Conservation (phyloP, 2,113 vertebrate genomes). For the Amphiprion percula region DNA sequence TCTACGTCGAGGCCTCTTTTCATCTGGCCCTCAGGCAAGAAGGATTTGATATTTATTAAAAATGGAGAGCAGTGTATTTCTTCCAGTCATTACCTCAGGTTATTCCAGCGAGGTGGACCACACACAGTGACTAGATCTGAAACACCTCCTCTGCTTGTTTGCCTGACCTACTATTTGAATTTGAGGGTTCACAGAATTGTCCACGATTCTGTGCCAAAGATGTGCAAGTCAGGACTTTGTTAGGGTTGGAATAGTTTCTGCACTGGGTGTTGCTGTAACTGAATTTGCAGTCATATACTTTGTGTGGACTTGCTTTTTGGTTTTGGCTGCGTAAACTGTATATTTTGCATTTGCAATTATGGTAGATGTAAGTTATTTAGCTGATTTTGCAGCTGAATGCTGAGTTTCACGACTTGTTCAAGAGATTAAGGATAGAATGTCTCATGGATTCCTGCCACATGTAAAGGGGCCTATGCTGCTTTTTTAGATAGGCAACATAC, state of each 20-base stretch:
- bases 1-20: constrained; percentile 68
- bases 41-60: constrained; percentile 87
- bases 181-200: constrained; percentile 57
- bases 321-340: not conserved
- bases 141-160: constrained; percentile 67
- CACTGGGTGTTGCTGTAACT: constrained; percentile 55
- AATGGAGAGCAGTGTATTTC: constrained; percentile 80
- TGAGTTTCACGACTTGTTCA: constrained; percentile 23
- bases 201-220: constrained; percentile 58
- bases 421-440: constrained; percentile 36
- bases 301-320: constrained; percentile 30
- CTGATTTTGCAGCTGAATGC: constrained; percentile 8
- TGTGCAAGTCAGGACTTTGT: constrained; percentile 72
- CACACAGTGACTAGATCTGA: constrained; percentile 79
- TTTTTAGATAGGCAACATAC: constrained; percentile 35
- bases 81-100: constrained; percentile 78
- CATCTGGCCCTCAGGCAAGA: constrained; percentile 73
- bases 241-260: constrained; percentile 48
- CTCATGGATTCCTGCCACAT: constrained; percentile 45
- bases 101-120: constrained; percentile 78
- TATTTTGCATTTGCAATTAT: constrained; percentile 3
- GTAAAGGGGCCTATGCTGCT: constrained; percentile 24
- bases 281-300: constrained; percentile 9
- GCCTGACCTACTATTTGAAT: constrained; percentile 72
- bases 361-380: constrained; percentile 24